Base-by-base conservation (phyloP, 1,140 invertebrate species). In the Diuraphis noxia region DNA sequence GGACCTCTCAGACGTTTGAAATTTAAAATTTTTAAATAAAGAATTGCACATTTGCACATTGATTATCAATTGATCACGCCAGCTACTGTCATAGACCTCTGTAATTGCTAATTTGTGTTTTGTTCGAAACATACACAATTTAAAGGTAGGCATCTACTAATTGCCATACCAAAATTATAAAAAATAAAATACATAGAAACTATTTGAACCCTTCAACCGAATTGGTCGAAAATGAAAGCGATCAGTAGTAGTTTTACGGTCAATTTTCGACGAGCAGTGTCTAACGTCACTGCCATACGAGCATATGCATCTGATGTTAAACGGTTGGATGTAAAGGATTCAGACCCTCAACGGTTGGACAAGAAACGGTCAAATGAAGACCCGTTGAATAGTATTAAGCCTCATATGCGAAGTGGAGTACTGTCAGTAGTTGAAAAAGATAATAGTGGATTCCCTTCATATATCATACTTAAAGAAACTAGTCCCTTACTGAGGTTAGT, bases 401-500 rank as follows among this genome's bases (percentile, higher is more conserved):
- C 89, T 9, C 77, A 91, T 17, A 3, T 21, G 1, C 72, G 89
- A 8, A n/a, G 77, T 8, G 89, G 89, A 46, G 7, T 91, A 19
- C 19, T 91, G 13, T n/a, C 63, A 23, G 43, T 36, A 0, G 77
- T 91, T 25, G 34, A 81, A 36, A 91, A 82, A 81, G 63, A 81
- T 34, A 30, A 81, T 2, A 52, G 19, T 21, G 86, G 86, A 77
- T 92, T 88, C 1, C 82, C 85, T 19, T 82, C 85, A 2, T 92
- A 86, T 43, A 2, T 86, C 36, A 92, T 86, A 77, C 63, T 86
- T 2, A 88, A 92, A 63, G 85, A 92, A 86, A 88, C 82, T n/a
- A 87, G 91, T 38, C 52, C 91, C 2, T 46, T 86, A 21, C 82
- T 92, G 23, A 92, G 85, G 85, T 92, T 25, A 9, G 40, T 92